Evolutionary conservation across 2,113 vertebrate species (phyloP).

Genomic region (Grantiella picta): DNA sequence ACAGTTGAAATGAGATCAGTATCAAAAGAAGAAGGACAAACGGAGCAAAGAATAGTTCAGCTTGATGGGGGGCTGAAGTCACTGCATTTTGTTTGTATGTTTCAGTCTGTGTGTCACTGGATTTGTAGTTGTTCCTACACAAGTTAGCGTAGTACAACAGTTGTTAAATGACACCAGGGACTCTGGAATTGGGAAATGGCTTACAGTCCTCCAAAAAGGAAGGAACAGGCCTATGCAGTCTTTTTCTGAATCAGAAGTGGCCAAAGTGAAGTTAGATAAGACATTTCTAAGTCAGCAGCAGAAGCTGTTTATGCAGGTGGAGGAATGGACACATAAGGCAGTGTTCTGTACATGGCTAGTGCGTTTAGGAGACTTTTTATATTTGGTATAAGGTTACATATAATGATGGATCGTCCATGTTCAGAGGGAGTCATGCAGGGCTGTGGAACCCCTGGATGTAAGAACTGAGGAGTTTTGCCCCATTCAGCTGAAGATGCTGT

Average conservation of each 20-base stretch:
- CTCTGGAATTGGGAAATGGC: fast-evolving
- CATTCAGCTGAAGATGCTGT: fast-evolving
- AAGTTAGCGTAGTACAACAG: not conserved
- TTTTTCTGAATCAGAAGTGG: not conserved
- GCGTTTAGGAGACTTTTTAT: not conserved
- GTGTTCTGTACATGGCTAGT: not conserved
- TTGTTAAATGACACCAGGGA: not conserved
- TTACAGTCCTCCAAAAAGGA: not conserved
- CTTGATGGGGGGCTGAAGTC: not conserved
- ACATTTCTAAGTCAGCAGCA: not conserved
- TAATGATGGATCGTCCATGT: not conserved
- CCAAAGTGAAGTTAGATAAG: not conserved
- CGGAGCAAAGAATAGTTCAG: not conserved
- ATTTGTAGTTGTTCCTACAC: not conserved
- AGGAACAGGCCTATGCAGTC: not conserved
- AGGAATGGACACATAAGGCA: not conserved
- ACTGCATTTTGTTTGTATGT: not conserved
- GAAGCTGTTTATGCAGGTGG: not conserved
- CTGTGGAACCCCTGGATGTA: not conserved
- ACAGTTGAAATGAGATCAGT: not conserved
- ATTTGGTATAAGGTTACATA: not conserved
- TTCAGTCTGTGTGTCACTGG: fast-evolving
- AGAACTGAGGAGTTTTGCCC: not conserved
- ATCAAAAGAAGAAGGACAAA: not conserved
- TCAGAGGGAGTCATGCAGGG: no score